Base-by-base conservation (phyloP, 2,888 invertebrate species). In the Acanthococcus lagerstroemiae region DNA sequence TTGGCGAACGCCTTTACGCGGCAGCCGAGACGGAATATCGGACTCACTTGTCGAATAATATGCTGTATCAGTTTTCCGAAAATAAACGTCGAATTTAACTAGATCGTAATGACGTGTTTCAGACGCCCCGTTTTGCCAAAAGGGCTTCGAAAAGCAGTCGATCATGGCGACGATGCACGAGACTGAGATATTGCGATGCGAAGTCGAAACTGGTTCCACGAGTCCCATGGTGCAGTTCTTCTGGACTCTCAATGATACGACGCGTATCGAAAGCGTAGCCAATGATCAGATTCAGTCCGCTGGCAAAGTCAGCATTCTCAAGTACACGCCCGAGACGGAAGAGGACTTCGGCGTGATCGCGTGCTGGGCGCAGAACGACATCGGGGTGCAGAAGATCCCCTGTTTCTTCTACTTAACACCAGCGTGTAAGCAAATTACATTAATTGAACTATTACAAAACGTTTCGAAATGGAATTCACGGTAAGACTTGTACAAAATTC, bases 341-440 rank as follows among this genome's bases (percentile, higher is more conserved):
- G 74, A 79, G 30, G 90, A 91, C 74, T 81, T 90, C 70, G 90
- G 90, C 68, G 89, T 89, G 72, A 78, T 92, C 22, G 87, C 89
- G 4, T 93, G 93, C 75, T 91, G 90, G 90, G 90, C 90, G 4
- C 85, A 84, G 75, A 92, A 92, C 75, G 83, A 82, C 69, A 85
- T 91, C 17, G 92, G 92, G 26, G 83, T 86, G 71, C 92, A 92
- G 77, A 80, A 82, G 69, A 82, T 81, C 69, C 91, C 93, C 1
- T 93, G 93, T 74, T 77, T 88, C 65, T 88, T 90, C 75, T 84
- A 87, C 77, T 83, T 92, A 67, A 79, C 88, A 72, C 86, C 88
- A 72, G 90, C 88, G 71, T 86, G 90, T 90, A 80, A 80, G 82
- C 79, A n/a, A n/a, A n/a, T n/a, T n/a, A n/a, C n/a, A n/a, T n/a